These are phyloP conservation scores for Plodia interpunctella DNA, from an alignment of 1,140 invertebrate species.

Conservation along the genomic window DNA sequence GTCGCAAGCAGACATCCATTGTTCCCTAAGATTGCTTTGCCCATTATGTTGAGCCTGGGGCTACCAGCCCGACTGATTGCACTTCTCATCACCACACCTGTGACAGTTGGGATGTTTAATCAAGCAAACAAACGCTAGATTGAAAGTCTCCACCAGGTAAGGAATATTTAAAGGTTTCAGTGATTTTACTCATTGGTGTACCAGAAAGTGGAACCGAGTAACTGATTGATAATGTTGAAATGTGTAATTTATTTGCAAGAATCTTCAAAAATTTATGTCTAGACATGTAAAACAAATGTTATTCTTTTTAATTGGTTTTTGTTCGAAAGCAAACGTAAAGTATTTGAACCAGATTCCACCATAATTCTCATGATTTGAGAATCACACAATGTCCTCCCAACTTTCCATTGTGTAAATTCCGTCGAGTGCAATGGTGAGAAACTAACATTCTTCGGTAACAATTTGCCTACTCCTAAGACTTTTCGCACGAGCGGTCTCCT, in stretches of 20 bases:
- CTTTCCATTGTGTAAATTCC: not conserved
- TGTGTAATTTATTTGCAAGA: too few species aligned
- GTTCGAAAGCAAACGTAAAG: too few species aligned
- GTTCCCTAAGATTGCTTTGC: conserved; percentile 58
- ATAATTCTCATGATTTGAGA: too few species aligned
- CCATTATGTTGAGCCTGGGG: conserved; percentile 47
- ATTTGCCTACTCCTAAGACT: conserved; percentile 34
- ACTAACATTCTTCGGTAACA: conserved; percentile 20
- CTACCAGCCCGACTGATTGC: conserved; percentile 51
- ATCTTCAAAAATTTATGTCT: too few species aligned
- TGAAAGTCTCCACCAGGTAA: conserved; percentile 26
- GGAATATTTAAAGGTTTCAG: not conserved
- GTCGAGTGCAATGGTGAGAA: not conserved
- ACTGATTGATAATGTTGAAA: too few species aligned
- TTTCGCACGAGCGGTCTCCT: conserved; percentile 35
- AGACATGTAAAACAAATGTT: too few species aligned
- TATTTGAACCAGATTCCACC: too few species aligned
- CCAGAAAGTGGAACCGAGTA: too few species aligned
- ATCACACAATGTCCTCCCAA: conserved; percentile 16
- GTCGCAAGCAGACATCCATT: conserved; percentile 58
- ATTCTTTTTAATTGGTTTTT: too few species aligned
- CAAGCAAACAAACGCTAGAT: conserved; percentile 56
- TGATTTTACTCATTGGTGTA: not conserved
- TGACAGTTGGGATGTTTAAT: conserved; percentile 48
- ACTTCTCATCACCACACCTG: conserved; percentile 41